Evolutionary conservation across 1,140 invertebrate species (phyloP), one percentile per base, ranked within the genome.

Genomic region (Caenorhabditis briggsae): DNA sequence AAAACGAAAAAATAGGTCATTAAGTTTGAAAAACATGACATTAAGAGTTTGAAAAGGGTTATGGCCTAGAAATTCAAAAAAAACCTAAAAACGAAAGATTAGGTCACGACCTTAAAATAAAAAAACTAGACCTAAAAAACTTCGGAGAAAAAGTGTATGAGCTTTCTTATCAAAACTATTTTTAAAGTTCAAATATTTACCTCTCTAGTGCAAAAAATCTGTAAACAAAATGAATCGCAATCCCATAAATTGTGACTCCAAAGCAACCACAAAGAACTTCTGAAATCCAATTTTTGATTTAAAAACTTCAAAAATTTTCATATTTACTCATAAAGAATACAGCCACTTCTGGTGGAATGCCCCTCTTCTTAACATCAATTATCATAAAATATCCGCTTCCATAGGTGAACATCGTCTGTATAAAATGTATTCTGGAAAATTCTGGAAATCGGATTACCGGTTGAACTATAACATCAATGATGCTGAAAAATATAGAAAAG

Each of bases 161-260:
- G n/a, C n/a, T n/a, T n/a, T n/a, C n/a, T n/a, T n/a, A n/a, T n/a
- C n/a, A n/a, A n/a, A n/a, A n/a, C n/a, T n/a, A n/a, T n/a, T n/a
- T n/a, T n/a, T n/a, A n/a, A n/a, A n/a, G n/a, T n/a, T n/a, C n/a
- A n/a, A n/a, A n/a, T n/a, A n/a, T 0, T 61, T 61, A 78, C 70
- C 70, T 78, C n/a, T 78, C 70, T n/a, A 78, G 12, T 7, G 70
- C 70, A 50, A 78, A 78, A 23, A 53, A 78, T 9, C 70, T 2
- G 14, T 50, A 78, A 1, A 50, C 46, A 23, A 78, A 78, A 20
- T 78, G 70, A 14, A 78, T 78, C 3, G 43, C 43, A 23, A 78
- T 50, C 9, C 46, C 46, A n/a, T 48, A 23, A 12, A 78, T 78
- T 9, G 70, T 23, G 18, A 78, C 53, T 50, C 46, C 70, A 50